A percentile compares a stretch with the other conserved stretches of the same genome.
Conservation (phyloP, 1,140 invertebrate species). For the Bilobella aurantiaca region DNA sequence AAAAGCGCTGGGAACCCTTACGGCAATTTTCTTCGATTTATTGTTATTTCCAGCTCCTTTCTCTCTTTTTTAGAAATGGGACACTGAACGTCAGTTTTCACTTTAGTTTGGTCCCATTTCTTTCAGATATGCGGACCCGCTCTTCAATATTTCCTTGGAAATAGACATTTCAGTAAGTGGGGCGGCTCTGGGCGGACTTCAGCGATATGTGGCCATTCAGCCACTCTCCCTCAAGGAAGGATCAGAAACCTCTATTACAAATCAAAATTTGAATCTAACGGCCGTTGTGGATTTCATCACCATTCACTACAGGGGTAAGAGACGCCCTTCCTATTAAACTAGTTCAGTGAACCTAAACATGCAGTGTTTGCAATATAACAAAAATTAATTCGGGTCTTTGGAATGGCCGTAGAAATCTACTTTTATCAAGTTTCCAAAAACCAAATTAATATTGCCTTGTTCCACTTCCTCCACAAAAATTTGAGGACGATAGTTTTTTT, state of each 20-base stretch:
- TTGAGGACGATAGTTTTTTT: no score
- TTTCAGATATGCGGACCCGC: constrained; percentile 26
- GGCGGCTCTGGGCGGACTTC: constrained; percentile 32
- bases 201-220: constrained; percentile 30
- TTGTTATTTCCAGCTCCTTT: not conserved
- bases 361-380: no score
- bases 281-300: constrained; percentile 33
- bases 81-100: not conserved
- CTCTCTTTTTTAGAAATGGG: not conserved
- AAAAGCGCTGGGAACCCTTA: no score
- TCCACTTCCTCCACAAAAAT: no score
- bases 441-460: no score
- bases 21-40: constrained; percentile 4
- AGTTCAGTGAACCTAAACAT: no score
- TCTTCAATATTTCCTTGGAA: constrained; percentile 28
- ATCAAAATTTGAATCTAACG: constrained; percentile 27
- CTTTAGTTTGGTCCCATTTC: not conserved
- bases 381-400: no score
- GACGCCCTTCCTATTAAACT: no score
- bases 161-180: constrained; percentile 33
- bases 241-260: constrained; percentile 24
- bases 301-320: constrained; percentile 31
- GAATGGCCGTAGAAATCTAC: no score
- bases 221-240: constrained; percentile 30
- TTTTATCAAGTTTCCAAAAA: no score